Conservation (phyloP, 2,113 vertebrate genomes). For the Nibea coibor region DNA sequence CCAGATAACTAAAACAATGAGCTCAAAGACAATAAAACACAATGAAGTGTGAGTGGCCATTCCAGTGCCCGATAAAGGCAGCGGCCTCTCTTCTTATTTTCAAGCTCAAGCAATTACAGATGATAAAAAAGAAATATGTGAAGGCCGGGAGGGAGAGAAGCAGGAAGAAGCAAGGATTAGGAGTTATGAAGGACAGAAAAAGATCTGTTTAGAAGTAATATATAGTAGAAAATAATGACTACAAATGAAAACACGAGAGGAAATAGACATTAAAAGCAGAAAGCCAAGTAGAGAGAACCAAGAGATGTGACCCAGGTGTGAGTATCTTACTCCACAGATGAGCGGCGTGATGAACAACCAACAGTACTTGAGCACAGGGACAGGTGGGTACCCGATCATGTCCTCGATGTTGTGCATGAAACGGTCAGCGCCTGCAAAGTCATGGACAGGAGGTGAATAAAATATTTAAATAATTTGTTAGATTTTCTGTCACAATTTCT, state of each 20-base stretch:
- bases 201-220: background rate
- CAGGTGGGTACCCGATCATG: slow-evolving; percentile 84
- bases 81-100: background rate
- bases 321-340: slow-evolving; percentile 80
- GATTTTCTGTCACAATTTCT: too few relatives aligned
- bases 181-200: background rate
- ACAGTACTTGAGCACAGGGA: slow-evolving; percentile 83
- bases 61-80: background rate
- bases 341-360: slow-evolving; percentile 85
- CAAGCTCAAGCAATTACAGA: slow-evolving; percentile 19
- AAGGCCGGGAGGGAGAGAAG: background rate
- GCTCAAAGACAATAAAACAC: background rate
- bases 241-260: slow-evolving; percentile 1
- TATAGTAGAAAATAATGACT: background rate
- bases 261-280: background rate
- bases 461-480: too few relatives aligned
- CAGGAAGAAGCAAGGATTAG: background rate
- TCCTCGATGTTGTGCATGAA: slow-evolving; percentile 86
- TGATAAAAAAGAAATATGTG: slow-evolving; percentile 14
- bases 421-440: slow-evolving; percentile 81
- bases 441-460: background rate
- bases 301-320: slow-evolving; percentile 2
- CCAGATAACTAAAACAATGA: background rate
- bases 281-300: background rate
- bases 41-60: too few relatives aligned